Base-by-base conservation (phyloP, 2,888 invertebrate genomes). In the Xylota sylvarum region DNA sequence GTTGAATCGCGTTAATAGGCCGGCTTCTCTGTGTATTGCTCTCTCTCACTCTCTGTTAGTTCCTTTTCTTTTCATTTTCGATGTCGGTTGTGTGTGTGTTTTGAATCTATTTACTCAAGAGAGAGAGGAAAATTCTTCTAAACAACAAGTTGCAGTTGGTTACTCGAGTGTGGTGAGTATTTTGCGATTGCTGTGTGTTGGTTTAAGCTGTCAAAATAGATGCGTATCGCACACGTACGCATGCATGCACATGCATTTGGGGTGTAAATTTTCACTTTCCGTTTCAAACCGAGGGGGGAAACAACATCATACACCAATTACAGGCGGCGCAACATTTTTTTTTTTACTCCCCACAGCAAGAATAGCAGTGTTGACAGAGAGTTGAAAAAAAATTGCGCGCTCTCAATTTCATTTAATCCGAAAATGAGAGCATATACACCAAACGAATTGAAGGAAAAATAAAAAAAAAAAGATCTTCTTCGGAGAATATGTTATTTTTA, bases 211-310 rank as follows among this genome's bases (percentile, higher is more conserved):
- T 76, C 60, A 60, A 72, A 79, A 64, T 46, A 56, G 55, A 40
- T 64, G 72, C 72, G 82, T 85, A 70, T 55, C 79, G 80, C 60
- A 91, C 56, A 87, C 46, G 43, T n/a, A 79, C 48, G 50, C 64
- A 69, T 56, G 46, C 76, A 73, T 67, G 77, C 67, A 81, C 70
- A 67, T 82, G 82, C 82, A 78, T 78, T 86, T 74, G 37, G 60
- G 64, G 64, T 89, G 90, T 89, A 90, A 89, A 92, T 92, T 92
- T 92, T 92, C 92, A 92, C 91, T 92, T 92, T 92, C 91, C 90
- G 91, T 92, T 92, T 89, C 90, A 73, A 88, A 89, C 19, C 23
- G 40, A 17, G 9, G 50, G 46, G 60, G 58, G 50, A 37, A 37
- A 10, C 19, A 7, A 23, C 14, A 35, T n/a, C n/a, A 19, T 58